These are phyloP conservation scores for Mesitornis unicolor DNA, from an alignment of 2,113 vertebrate genomes.

Conservation along the genomic window DNA sequence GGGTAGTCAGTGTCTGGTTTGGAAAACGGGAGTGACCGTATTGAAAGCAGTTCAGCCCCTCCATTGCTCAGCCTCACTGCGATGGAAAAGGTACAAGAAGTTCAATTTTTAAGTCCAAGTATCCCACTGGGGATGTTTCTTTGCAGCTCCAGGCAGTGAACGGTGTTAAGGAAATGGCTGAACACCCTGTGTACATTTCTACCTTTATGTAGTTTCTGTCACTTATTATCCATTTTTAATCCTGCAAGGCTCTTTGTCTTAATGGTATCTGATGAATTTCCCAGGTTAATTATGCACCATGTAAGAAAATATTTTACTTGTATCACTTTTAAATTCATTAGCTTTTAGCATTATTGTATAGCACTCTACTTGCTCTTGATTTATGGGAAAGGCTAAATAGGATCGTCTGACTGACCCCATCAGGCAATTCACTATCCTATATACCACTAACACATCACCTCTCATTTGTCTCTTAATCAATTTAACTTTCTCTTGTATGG, in stretches of 20 bases:
- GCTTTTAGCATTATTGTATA: slow-evolving; percentile 58
- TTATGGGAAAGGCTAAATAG: slow-evolving; percentile 62
- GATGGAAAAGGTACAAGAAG: neutral
- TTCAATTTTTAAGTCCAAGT: neutral
- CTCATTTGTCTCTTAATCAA: slow-evolving; percentile 60
- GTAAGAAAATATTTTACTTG: slow-evolving; percentile 66
- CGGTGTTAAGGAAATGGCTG: slow-evolving; percentile 37
- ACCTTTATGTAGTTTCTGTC: slow-evolving; percentile 25
- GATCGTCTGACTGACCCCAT: slow-evolving; percentile 55
- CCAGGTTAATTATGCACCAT: slow-evolving; percentile 57
- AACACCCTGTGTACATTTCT: neutral
- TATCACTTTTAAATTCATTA: slow-evolving; percentile 64
- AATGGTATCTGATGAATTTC: slow-evolving; percentile 63
- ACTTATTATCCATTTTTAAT: slow-evolving; percentile 59
- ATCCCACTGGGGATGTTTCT: slow-evolving; percentile 22
- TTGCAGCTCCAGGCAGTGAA: slow-evolving; percentile 21
- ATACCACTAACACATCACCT: slow-evolving; percentile 60
- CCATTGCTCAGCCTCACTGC: neutral
- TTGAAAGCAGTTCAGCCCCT: accelerated
- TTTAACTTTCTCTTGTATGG: slow-evolving; percentile 16
- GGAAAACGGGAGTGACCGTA: neutral
- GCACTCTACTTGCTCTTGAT: slow-evolving; percentile 55
- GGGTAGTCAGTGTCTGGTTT: neutral
- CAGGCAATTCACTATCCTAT: slow-evolving; percentile 59
- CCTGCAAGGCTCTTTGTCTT: slow-evolving; percentile 47